Evolutionary conservation across 1,140 invertebrate species (phyloP).

Genomic region (Drosophila arizonae): DNA sequence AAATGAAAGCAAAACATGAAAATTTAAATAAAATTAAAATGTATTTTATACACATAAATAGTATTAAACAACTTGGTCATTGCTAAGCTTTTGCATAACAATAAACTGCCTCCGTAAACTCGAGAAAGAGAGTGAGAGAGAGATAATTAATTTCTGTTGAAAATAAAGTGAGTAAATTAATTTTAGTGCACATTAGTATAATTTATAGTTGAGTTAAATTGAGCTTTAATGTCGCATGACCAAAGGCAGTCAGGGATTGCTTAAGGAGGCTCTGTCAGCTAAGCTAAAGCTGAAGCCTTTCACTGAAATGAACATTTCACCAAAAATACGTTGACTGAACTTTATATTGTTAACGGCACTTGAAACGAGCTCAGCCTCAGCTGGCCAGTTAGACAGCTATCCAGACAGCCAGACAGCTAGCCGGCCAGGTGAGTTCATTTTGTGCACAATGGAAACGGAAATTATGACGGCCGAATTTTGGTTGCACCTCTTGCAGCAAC

Average conservation of each 20-base stretch:
- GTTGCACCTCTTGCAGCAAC: slow-evolving; percentile 20
- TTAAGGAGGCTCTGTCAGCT: slow-evolving; percentile 14
- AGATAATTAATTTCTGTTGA: not conserved
- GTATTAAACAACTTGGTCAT: too few relatives aligned
- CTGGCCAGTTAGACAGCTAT: not conserved
- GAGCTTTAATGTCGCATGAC: slow-evolving; percentile 8
- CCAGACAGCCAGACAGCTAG: not conserved
- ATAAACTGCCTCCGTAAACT: too few relatives aligned
- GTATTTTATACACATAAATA: too few relatives aligned
- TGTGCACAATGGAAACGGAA: slow-evolving; percentile 66
- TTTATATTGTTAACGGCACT: slow-evolving; percentile 47
- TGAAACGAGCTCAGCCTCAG: slow-evolving; percentile 33
- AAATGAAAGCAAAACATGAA: too few relatives aligned
- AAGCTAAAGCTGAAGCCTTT: slow-evolving; percentile 42
- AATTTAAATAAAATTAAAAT: too few relatives aligned
- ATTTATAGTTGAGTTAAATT: slow-evolving; percentile 18
- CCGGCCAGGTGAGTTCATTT: slow-evolving; percentile 3
- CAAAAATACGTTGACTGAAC: slow-evolving; percentile 39
- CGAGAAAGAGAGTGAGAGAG: not conserved
- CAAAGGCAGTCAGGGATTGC: slow-evolving; percentile 42
- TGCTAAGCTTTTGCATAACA: not conserved
- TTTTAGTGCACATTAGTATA: slow-evolving; percentile 9
- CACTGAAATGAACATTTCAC: slow-evolving; percentile 29
- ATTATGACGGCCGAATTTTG: slow-evolving; percentile 40
- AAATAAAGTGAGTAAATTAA: slow-evolving; percentile 7